phyloP scores from a whole-genome alignment of 2,797 vertebrate species.

The Chelon auratus region DNA sequence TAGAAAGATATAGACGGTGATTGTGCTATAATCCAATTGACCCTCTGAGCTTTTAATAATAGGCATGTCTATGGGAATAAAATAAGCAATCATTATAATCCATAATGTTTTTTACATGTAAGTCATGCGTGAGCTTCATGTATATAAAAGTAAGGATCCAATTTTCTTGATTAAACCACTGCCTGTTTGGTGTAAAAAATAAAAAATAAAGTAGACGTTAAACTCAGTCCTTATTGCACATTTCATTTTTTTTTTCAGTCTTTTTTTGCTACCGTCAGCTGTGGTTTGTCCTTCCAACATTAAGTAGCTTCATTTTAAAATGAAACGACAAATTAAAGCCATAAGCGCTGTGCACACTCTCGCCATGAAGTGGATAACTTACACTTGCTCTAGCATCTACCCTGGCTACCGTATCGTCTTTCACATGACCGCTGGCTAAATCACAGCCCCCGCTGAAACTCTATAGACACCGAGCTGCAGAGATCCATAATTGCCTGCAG shows the following conservation, averaged over 20 bases:
- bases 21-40: constrained; percentile 14
- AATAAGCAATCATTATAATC: constrained; percentile 32
- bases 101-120: constrained; percentile 4
- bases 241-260: no score
- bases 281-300: no score
- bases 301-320: no score
- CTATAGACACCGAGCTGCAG: constrained; percentile 30
- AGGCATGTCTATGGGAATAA: constrained; percentile 25
- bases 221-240: no score
- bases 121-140: constrained; percentile 1
- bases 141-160: constrained; percentile 12
- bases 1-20: constrained; percentile 2
- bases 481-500: constrained; percentile 21
- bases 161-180: not conserved
- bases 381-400: not conserved
- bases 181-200: not conserved
- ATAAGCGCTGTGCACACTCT: not conserved
- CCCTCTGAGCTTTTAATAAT: not conserved
- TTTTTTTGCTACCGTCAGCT: no score
- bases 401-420: constrained; percentile 15
- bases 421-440: constrained; percentile 25
- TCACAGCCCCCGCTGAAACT: constrained; percentile 28
- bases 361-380: not conserved
- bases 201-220: not conserved
- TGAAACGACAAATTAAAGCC: no score